Evolutionary conservation across 2,888 invertebrate species (phyloP).

Genomic region (Melanargia galathea): DNA sequence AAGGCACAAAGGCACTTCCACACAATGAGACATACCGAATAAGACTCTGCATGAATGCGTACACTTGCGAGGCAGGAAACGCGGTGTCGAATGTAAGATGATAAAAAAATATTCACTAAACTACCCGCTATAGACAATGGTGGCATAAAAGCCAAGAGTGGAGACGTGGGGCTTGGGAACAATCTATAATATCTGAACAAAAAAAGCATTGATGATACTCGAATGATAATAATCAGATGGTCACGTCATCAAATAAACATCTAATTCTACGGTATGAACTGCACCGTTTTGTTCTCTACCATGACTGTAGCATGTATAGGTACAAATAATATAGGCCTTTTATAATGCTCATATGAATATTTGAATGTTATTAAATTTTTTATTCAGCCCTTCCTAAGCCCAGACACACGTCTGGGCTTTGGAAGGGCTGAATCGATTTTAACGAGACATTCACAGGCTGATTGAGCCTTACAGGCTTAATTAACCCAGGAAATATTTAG

Average conservation of each 20-base stretch:
- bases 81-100: slow-evolving; percentile 74
- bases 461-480: too few relatives aligned
- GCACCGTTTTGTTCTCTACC: neutral
- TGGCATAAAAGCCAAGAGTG: slow-evolving; percentile 55
- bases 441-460: too few relatives aligned
- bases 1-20: slow-evolving; percentile 77
- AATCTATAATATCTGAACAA: slow-evolving; percentile 48
- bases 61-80: slow-evolving; percentile 78
- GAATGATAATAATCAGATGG: slow-evolving; percentile 30
- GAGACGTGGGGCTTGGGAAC: slow-evolving; percentile 52
- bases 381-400: too few relatives aligned
- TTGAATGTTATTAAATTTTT: too few relatives aligned
- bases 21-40: slow-evolving; percentile 63
- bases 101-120: slow-evolving; percentile 57
- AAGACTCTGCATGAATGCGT: slow-evolving; percentile 59
- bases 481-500: too few relatives aligned
- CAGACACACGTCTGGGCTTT: too few relatives aligned
- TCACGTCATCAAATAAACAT: slow-evolving; percentile 9
- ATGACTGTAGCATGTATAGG: too few relatives aligned
- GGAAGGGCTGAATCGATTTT: too few relatives aligned
- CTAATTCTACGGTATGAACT: neutral
- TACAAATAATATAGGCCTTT: too few relatives aligned
- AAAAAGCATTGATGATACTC: slow-evolving; percentile 41
- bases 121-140: slow-evolving; percentile 58
- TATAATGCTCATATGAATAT: too few relatives aligned